phyloP scores from a whole-genome alignment of 1,140 invertebrate genomes.

The Cyphomyrmex costatus region DNA sequence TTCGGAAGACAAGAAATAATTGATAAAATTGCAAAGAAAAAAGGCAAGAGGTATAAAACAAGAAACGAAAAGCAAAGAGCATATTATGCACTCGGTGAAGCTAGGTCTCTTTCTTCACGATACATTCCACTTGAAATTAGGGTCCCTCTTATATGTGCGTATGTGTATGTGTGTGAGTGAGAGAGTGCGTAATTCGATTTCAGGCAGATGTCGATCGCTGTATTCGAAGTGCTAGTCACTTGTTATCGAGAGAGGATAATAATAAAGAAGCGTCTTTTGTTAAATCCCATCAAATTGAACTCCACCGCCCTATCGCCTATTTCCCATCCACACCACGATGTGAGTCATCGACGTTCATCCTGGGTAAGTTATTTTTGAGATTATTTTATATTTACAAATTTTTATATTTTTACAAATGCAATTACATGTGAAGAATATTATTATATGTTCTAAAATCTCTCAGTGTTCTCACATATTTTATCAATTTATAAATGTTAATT shows the following conservation, averaged over 20 bases:
- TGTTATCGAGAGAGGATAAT: constrained; percentile 80
- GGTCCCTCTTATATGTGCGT: constrained; percentile 17
- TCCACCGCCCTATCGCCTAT: not conserved
- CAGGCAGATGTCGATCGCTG: constrained; percentile 75
- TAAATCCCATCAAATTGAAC: constrained; percentile 64
- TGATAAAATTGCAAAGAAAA: too few species aligned
- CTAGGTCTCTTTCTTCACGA: constrained; percentile 44
- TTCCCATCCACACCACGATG: not conserved
- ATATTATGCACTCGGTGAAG: not conserved
- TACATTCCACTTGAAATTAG: constrained; percentile 77
- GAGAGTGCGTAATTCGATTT: constrained; percentile 69
- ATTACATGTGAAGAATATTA: not conserved
- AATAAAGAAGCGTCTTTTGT: constrained; percentile 80
- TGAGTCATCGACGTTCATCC: not conserved
- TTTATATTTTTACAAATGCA: constrained; percentile 19
- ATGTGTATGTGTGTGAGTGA: not conserved
- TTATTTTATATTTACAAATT: too few species aligned
- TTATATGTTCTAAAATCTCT: too few species aligned
- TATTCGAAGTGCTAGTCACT: constrained; percentile 86
- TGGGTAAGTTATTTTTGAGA: not conserved
- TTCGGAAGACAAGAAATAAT: too few species aligned
- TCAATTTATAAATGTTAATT: not conserved
- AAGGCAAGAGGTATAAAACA: too few species aligned
- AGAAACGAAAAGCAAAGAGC: too few species aligned
- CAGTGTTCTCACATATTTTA: not conserved